Percentiles rank a stretch among this genome's conserved stretches.
phyloP scores from a whole-genome alignment of 2,113 vertebrate genomes.

The Spheniscus mendiculus region DNA sequence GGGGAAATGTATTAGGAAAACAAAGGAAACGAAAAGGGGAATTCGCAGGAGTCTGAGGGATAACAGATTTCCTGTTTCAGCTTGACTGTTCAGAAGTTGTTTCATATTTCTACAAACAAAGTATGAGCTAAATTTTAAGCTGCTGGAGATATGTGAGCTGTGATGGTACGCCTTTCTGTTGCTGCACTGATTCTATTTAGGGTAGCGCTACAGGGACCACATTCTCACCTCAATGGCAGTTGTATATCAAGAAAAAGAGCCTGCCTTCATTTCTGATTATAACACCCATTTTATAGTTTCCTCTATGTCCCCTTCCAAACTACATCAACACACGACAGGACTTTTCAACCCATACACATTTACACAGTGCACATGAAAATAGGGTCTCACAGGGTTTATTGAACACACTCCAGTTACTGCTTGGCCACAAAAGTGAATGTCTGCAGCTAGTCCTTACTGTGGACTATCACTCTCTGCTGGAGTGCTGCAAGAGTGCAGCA shows the following conservation, averaged over 20 bases:
- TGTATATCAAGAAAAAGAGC: neutral
- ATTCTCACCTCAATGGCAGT: fast-evolving
- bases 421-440: neutral
- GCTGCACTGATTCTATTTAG: neutral
- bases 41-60: neutral
- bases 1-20: neutral
- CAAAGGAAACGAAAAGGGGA: neutral
- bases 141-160: neutral
- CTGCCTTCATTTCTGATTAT: neutral
- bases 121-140: neutral
- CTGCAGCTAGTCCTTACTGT: neutral
- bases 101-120: neutral
- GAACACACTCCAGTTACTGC: neutral
- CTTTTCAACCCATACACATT: neutral
- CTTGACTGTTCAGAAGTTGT: neutral
- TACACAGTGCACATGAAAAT: neutral
- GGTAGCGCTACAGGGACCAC: neutral
- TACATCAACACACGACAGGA: neutral
- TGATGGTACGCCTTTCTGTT: neutral
- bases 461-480: neutral
- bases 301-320: neutral
- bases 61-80: neutral
- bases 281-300: neutral
- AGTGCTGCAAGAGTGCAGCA: neutral
- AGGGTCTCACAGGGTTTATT: neutral